These are phyloP conservation scores for Aphodius sticticus DNA, from an alignment of 2,888 invertebrate genomes.

Conservation along the genomic window DNA sequence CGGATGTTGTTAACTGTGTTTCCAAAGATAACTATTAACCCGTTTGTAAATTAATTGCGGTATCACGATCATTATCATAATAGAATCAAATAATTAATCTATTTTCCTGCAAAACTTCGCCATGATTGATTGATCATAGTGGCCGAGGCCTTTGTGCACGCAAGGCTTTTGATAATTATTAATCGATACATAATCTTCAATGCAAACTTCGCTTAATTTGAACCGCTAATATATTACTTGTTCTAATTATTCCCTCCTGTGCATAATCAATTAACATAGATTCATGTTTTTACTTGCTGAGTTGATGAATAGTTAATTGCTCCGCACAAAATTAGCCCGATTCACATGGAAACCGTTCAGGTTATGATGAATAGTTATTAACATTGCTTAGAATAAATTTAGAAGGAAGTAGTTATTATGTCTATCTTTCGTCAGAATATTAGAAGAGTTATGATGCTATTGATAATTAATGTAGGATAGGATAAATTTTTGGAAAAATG, in stretches of 20 bases:
- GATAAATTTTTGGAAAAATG: too few species aligned
- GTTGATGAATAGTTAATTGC: background rate
- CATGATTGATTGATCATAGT: conserved; percentile 8
- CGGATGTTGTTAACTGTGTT: background rate
- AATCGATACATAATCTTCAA: conserved; percentile 13
- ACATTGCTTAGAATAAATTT: too few species aligned
- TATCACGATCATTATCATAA: conserved; percentile 13
- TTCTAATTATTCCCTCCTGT: conserved; percentile 15
- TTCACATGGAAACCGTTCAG: background rate
- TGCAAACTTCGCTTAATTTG: conserved; percentile 24
- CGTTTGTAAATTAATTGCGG: conserved; percentile 21
- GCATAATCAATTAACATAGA: conserved; percentile 14
- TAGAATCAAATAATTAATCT: conserved; percentile 22
- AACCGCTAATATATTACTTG: conserved; percentile 19
- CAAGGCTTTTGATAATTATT: conserved; percentile 15
- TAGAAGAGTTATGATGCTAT: too few species aligned
- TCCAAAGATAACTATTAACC: conserved; percentile 8
- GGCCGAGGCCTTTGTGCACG: background rate
- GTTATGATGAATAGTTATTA: background rate
- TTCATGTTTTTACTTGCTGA: background rate
- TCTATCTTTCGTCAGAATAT: too few species aligned
- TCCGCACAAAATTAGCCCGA: background rate
- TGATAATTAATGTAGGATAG: too few species aligned
- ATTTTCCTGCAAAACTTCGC: background rate
- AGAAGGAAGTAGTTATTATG: too few species aligned